These are phyloP conservation scores for Heliconius aoede DNA, from an alignment of 2,888 invertebrate genomes.

Conservation along the genomic window DNA sequence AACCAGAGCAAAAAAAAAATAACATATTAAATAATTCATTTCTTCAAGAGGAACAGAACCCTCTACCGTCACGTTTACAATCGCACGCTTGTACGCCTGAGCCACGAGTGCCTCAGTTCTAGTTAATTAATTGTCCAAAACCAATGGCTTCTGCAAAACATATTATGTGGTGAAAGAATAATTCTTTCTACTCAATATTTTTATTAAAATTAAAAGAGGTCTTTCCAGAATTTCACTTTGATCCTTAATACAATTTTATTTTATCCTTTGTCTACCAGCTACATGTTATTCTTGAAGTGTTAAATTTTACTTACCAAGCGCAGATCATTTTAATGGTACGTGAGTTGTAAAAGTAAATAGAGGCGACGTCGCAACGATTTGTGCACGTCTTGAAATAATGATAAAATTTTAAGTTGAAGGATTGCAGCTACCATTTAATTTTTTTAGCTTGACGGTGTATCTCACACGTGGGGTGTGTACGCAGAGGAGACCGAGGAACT, in stretches of 20 bases:
- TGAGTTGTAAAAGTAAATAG: slow-evolving; percentile 3
- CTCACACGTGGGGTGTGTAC: no score
- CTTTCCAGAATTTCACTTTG: not conserved
- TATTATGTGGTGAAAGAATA: not conserved
- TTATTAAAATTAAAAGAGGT: not conserved
- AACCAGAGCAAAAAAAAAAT: no score
- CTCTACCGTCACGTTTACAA: no score
- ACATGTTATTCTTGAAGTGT: not conserved
- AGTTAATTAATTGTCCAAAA: no score
- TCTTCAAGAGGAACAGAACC: no score
- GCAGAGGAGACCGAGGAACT: no score
- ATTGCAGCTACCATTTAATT: no score
- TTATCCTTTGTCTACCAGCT: not conserved
- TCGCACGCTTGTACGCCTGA: no score
- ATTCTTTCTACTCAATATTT: not conserved
- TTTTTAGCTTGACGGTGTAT: no score
- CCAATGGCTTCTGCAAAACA: no score
- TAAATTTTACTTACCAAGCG: not conserved
- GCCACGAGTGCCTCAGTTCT: not conserved
- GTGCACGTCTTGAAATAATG: not conserved
- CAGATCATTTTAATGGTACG: slow-evolving; percentile 7
- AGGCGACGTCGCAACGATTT: not conserved
- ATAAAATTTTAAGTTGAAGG: not conserved
- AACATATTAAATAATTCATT: no score
- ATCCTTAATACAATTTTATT: not conserved